Evolutionary conservation across 1,140 invertebrate genomes (phyloP).

Genomic region (Littorina saxatilis): DNA sequence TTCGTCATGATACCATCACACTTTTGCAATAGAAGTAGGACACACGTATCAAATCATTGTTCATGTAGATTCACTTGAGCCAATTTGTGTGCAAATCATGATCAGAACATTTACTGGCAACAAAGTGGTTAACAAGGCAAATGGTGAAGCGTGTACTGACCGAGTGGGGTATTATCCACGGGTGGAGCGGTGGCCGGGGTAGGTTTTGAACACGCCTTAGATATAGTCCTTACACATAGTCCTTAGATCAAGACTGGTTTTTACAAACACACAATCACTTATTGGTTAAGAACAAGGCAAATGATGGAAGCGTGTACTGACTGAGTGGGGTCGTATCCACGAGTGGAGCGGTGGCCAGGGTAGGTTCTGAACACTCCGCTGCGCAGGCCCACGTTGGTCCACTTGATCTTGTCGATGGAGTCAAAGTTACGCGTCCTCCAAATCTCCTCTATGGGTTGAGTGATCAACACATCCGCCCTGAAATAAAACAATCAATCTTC

Average conservation of each 20-base stretch:
- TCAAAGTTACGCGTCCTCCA: slow-evolving; percentile 74
- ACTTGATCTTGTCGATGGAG: slow-evolving; percentile 75
- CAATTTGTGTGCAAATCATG: too few species aligned
- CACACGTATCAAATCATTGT: too few species aligned
- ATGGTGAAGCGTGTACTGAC: slow-evolving; percentile 58
- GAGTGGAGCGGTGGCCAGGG: slow-evolving; percentile 75
- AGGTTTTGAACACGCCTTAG: slow-evolving; percentile 77
- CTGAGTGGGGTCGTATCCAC: slow-evolving; percentile 75
- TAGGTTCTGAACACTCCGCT: slow-evolving; percentile 77
- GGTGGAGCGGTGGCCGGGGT: slow-evolving; percentile 75
- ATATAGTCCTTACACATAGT: too few species aligned
- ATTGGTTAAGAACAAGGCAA: not conserved
- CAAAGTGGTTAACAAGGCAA: not conserved
- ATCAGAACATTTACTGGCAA: too few species aligned
- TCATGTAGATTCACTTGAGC: too few species aligned
- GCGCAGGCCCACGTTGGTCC: slow-evolving; percentile 77
- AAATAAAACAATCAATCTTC: slow-evolving; percentile 37
- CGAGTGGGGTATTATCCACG: slow-evolving; percentile 74
- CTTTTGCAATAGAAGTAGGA: too few species aligned
- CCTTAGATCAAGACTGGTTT: too few species aligned
- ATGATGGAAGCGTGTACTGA: slow-evolving; percentile 54
- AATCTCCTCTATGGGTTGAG: slow-evolving; percentile 75
- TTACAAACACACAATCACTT: not conserved
- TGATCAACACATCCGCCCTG: slow-evolving; percentile 76
- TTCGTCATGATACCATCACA: too few species aligned